Percentiles rank a stretch among this genome's conserved stretches.
phyloP scores from a whole-genome alignment of 2,797 vertebrate genomes.

The Coregonus ussuriensis region DNA sequence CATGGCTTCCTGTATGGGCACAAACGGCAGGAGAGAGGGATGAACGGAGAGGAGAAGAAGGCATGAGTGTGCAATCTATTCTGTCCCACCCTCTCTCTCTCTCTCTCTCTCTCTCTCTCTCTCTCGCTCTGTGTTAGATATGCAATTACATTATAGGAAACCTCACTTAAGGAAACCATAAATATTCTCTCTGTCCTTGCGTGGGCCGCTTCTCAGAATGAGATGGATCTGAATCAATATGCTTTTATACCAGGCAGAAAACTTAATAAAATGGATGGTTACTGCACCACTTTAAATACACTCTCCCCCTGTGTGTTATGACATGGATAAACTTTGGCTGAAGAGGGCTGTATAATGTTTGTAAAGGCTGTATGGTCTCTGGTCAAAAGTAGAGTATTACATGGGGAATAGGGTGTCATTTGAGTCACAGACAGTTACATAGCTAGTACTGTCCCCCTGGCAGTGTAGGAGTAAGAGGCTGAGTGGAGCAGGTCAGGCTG shows the following conservation, averaged over 20 bases:
- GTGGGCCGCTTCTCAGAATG: conserved; percentile 63
- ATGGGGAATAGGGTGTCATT: neutral
- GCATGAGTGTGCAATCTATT: conserved; percentile 59
- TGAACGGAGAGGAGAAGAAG: conserved; percentile 23
- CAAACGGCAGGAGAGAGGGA: neutral
- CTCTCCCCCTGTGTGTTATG: neutral
- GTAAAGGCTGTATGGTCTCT: neutral
- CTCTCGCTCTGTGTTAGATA: conserved; percentile 63
- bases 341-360: no score
- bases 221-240: conserved; percentile 64
- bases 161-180: conserved; percentile 71
- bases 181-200: conserved; percentile 73
- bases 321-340: neutral
- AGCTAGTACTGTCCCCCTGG: neutral
- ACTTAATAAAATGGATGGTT: conserved; percentile 9
- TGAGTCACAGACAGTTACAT: neutral
- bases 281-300: neutral
- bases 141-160: conserved; percentile 79
- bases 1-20: conserved; percentile 86
- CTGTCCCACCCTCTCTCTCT: neutral
- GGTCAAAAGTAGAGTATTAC: neutral
- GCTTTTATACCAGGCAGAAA: conserved; percentile 35
- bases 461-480: conserved; percentile 13
- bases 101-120: neutral
- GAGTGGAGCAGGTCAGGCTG: neutral